phyloP scores from a whole-genome alignment of 2,113 vertebrate species.

The Ceyx margarethae region DNA sequence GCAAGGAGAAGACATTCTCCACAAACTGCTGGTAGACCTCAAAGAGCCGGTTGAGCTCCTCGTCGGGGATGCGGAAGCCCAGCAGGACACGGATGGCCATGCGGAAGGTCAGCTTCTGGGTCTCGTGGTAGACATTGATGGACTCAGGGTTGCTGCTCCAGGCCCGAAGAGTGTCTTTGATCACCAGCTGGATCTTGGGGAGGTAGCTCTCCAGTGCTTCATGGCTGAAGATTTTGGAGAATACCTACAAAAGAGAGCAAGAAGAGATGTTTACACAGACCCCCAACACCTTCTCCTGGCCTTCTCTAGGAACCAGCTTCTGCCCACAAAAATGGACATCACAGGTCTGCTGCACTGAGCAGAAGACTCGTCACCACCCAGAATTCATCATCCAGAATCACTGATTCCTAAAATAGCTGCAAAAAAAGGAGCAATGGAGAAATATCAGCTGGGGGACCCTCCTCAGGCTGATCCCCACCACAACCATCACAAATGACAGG shows the following conservation, averaged over 20 bases:
- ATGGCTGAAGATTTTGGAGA: conserved; percentile 97
- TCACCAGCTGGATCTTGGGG: conserved; percentile 95
- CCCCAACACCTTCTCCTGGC: rapidly evolving
- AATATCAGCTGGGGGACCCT: background rate
- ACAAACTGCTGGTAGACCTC: conserved; percentile 95
- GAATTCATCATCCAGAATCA: background rate
- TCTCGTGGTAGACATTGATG: conserved; percentile 94
- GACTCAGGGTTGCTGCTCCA: conserved; percentile 93
- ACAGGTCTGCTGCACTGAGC: rapidly evolving
- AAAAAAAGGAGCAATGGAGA: background rate
- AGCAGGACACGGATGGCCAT: conserved; percentile 94
- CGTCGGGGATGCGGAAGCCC: conserved; percentile 91
- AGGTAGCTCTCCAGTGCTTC: conserved; percentile 94
- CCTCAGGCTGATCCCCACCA: background rate
- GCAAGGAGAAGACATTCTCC: conserved; percentile 96
- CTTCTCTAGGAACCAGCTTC: background rate
- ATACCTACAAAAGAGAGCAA: conserved; percentile 75
- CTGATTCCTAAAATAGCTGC: rapidly evolving
- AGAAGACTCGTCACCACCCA: background rate
- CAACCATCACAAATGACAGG: rapidly evolving
- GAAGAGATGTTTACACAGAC: background rate
- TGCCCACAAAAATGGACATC: background rate
- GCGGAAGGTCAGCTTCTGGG: conserved; percentile 92
- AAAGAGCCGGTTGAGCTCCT: conserved; percentile 88
- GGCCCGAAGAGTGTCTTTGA: conserved; percentile 90